A percentile compares a stretch with the other conserved stretches of the same genome.
phyloP scores from a whole-genome alignment of 1,140 invertebrate genomes.

The Ips nitidus region DNA sequence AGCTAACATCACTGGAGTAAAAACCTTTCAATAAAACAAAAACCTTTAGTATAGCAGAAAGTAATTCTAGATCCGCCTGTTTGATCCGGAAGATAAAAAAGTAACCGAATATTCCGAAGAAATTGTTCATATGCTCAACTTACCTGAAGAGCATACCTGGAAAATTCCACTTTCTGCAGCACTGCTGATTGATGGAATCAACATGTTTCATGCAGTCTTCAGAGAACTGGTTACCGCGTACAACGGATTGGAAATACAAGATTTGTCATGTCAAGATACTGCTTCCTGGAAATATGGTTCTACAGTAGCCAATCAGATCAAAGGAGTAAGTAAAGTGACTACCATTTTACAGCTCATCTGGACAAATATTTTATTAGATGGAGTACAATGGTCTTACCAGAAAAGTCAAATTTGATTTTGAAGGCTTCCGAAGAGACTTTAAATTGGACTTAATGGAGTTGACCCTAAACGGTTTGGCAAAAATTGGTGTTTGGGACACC shows the following conservation, averaged over 20 bases:
- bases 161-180: constrained; percentile 58
- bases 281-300: constrained; percentile 80
- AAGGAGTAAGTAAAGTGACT: constrained; percentile 62
- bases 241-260: constrained; percentile 48
- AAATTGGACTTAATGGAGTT: constrained; percentile 78
- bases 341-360: no score
- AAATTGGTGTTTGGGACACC: constrained; percentile 75
- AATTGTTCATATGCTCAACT: constrained; percentile 12
- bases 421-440: constrained; percentile 81
- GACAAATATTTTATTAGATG: constrained; percentile 24
- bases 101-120: constrained; percentile 35
- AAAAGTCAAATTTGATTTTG: constrained; percentile 78
- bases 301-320: constrained; percentile 85
- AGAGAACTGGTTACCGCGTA: constrained; percentile 57
- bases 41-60: neutral
- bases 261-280: constrained; percentile 66
- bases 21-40: constrained; percentile 1
- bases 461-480: constrained; percentile 63
- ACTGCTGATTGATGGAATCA: constrained; percentile 76
- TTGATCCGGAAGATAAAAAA: constrained; percentile 48
- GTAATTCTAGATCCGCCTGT: constrained; percentile 36
- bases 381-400: constrained; percentile 75
- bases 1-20: constrained; percentile 81
- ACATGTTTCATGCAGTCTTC: constrained; percentile 71
- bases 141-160: constrained; percentile 13